Evolutionary conservation across 2,797 vertebrate genomes (phyloP), one percentile per base, ranked within the genome.

Genomic region (Girardinus metallicus): DNA sequence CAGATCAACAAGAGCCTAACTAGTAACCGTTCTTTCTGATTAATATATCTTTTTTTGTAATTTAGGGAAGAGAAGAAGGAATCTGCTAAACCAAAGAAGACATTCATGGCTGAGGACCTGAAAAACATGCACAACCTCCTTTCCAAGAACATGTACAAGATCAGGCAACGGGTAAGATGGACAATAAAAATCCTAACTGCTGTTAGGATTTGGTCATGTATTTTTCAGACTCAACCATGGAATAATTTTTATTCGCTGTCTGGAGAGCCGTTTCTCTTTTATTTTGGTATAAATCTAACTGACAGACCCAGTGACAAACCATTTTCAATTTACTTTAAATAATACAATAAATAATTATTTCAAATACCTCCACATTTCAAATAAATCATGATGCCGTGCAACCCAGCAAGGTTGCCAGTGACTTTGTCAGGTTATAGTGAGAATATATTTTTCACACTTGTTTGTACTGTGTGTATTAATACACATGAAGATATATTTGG

Each of bases 101-200:
- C 90, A 8, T 94, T 97, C 85, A 83, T 96, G 68, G 91, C 96
- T 60, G 84, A 89, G 15, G 97, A 98, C 93, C 94, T 98, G 92
- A 97, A 85, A 93, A 96, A 96, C 87, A 98, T 99, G 95, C 94
- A 97, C 66, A 96, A 99, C 74, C 96, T 99, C 89, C 82, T 99
- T 90, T 97, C 97, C 77, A 98, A 98, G 94, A 99, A 99, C 94
- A 98, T 99, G 95, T 99, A 99, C 93, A 97, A 97, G 91, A 99
- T 98, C 92, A 96, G 98, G 41, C 96, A 99, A 77, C 92, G 96
- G 94, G 98, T 99, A 89, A 97, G 97, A 78, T 23, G 2, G 34
- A 74, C 8, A 21, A 29, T 12, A 1, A 68, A 41, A 26, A 7
- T 23, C n/a, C n/a, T n/a, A n/a, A n/a, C n/a, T n/a, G 11, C 11